Conservation (phyloP, 2,113 vertebrate genomes). For the Agelaius tricolor region DNA sequence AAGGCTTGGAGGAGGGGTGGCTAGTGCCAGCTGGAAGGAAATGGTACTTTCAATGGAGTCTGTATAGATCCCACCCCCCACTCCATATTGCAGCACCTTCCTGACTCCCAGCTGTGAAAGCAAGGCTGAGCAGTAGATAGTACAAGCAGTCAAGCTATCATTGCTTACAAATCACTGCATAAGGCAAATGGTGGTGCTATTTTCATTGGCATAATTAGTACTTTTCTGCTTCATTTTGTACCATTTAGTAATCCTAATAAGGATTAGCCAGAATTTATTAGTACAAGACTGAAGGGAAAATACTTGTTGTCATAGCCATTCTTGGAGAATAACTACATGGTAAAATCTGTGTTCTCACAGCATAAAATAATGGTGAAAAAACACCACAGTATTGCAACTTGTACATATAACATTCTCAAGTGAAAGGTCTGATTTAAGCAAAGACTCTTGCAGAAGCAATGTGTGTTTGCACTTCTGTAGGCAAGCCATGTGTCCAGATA, state of each 20-base stretch:
- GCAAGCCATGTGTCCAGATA: fast-evolving
- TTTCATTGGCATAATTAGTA: neutral
- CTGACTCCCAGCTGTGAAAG: neutral
- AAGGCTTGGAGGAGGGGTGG: neutral
- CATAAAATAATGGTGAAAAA: neutral
- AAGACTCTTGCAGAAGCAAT: neutral
- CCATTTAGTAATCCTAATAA: neutral
- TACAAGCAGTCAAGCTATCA: neutral
- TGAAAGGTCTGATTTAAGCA: neutral
- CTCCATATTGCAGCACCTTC: neutral
- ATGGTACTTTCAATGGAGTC: neutral
- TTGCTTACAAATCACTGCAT: neutral
- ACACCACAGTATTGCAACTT: neutral
- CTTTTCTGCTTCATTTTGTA: constrained; percentile 12
- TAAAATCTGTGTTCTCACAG: neutral
- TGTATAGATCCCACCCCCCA: neutral
- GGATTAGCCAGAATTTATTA: constrained; percentile 5
- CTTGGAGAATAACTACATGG: neutral
- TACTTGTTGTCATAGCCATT: neutral
- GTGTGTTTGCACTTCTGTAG: neutral
- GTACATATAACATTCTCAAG: neutral
- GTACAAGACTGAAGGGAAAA: neutral
- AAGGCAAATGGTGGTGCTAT: neutral
- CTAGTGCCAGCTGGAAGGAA: neutral
- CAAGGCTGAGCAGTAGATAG: neutral